Base-by-base conservation (phyloP, 1,140 invertebrate genomes). In the Paraescarpia echinospica region DNA sequence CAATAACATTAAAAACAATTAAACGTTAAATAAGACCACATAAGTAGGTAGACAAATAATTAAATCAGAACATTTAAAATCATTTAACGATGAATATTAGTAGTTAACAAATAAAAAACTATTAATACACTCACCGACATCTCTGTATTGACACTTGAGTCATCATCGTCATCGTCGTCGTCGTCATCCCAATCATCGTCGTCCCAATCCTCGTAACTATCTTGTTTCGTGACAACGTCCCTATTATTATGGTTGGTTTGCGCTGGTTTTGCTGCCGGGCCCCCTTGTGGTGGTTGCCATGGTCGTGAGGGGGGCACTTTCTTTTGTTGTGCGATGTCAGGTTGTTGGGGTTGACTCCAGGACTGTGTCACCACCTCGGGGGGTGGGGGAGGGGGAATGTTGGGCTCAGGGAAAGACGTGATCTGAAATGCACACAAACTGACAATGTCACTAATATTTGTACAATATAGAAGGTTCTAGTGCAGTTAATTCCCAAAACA, bases 151-250 rank as follows among this genome's bases (percentile, higher is more conserved):
- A 33, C 34, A 35, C 35, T 33, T 18, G 77, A 35, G 88, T 33
- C 77, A 18, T 95, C 95, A n/a, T 95, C 95, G 59, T 97, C 97
- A 95, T 98, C 98, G 95, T 98, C 98, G 95, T 98, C 98, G 95
- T 98, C 98, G 95, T 98, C 98, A 95, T 98, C 98, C 94, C 98
- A 98, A 98, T 98, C 98, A 92, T 98, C 98, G 95, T 98, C 98
- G 93, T 98, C 98, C 97, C 97, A 97, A 94, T 97, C 97, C 94
- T 97, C 97, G 35, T 96, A 96, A 94, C 95, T 95, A 92, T 95
- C 95, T 92, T 95, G 95, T 22, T 91, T 91, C n/a, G 35, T 34
- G 5, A 35, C 4, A 0, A 12, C 9, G 89, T 35, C 89, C 34
- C 33, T 35, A 33, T 90, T 22, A 90, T 35, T 35, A 90, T 90